Base-by-base conservation (phyloP, 2,888 invertebrate genomes). In the Philaethria dido region DNA sequence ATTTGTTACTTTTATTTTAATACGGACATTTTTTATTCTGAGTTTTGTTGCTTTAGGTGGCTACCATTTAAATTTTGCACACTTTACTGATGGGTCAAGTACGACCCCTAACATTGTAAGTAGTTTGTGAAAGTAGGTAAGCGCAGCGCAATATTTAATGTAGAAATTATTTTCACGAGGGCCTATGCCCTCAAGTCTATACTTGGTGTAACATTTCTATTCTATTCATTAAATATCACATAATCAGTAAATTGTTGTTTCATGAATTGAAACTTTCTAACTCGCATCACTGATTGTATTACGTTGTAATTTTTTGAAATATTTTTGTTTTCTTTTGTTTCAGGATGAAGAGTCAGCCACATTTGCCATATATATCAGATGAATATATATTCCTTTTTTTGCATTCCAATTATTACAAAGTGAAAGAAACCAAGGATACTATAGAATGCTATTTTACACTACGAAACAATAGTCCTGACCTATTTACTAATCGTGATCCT, bases 341-440 rank as follows among this genome's bases (percentile, higher is more conserved):
- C 88, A 95, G 95, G 95, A 92, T 94, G 84, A 88, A 92, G 50
- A 86, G 93, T 29, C 94, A 94, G 80, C 90, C 94, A 0, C 94
- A 94, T 75, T 83, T 94, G 69, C 94, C 94, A 0, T 87, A 93
- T 75, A 93, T 94, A 72, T 93, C 94, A 0, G 95, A 95, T 76
- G 95, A 95, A 74, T 94, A 93, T 84, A 86, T 95, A 69, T 86
- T 94, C 74, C 85, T 95, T 72, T 95, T 95, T 83, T 89, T 95
- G 8, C 95, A 95, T 84, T 94, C 95, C 66, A 92, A 92, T 80
- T 91, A 89, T 79, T 91, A 86, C 78, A 90, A 91, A 72, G 81
- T 87, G 63, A 90, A 90, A 69, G 91, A 91, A 81, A 89, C 92
- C 13, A 91, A 91, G 67, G 89, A 90, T 16, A 92, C 92, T 1